Conservation (phyloP, 2,888 invertebrate genomes). For the Ptilodon capucinus region DNA sequence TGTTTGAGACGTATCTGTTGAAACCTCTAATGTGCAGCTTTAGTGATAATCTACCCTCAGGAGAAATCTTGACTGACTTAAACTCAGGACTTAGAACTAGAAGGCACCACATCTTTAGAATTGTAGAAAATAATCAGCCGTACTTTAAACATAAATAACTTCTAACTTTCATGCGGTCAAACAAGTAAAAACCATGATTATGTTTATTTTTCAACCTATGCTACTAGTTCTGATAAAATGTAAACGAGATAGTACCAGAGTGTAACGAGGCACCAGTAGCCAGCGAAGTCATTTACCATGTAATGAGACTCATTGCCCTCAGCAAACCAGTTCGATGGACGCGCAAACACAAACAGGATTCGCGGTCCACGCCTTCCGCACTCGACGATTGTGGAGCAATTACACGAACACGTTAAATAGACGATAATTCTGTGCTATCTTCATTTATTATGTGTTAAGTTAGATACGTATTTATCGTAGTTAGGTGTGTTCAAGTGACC, state of each 20-base stretch:
- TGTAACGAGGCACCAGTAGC: conserved; percentile 28
- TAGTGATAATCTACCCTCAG: not conserved
- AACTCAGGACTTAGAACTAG: not conserved
- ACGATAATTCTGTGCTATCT: conserved; percentile 1
- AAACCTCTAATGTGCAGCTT: not conserved
- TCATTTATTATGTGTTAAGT: conserved; percentile 6
- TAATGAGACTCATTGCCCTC: conserved; percentile 52
- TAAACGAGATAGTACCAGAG: conserved; percentile 29
- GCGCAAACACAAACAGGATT: conserved; percentile 61
- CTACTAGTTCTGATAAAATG: conserved; percentile 16
- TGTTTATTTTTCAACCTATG: conserved; percentile 5
- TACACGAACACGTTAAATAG: conserved; percentile 32
- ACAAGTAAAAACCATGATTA: conserved; percentile 4
- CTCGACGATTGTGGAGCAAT: conserved; percentile 54
- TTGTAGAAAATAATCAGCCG: too few relatives aligned
- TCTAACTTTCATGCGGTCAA: not conserved
- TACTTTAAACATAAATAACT: too few relatives aligned
- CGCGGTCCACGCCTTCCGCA: conserved; percentile 56
- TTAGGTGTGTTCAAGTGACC: conserved; percentile 33
- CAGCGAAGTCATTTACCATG: conserved; percentile 44
- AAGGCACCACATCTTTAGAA: too few relatives aligned
- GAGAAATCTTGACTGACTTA: not conserved
- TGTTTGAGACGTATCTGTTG: not conserved
- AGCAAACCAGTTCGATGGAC: conserved; percentile 57
- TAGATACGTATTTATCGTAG: conserved; percentile 10